Conservation (phyloP, 2,797 vertebrate species). For the Silurus lanzhouensis region DNA sequence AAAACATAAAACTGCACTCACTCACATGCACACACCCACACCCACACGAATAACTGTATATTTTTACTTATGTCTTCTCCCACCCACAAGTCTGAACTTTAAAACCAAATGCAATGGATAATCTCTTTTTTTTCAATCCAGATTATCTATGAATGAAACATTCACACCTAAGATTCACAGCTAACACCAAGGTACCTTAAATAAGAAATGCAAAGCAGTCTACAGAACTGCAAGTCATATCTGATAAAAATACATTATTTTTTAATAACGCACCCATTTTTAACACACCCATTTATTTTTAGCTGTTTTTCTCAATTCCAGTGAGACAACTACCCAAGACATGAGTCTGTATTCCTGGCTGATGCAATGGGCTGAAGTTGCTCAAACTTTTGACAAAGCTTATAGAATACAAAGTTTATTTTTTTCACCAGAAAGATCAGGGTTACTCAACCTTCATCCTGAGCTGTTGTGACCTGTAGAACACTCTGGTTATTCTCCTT, state of each 20-base stretch:
- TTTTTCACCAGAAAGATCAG: background rate
- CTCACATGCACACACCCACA: too few species aligned
- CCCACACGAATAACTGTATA: background rate
- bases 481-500: background rate
- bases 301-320: constrained; percentile 10
- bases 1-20: background rate
- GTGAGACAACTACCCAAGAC: background rate
- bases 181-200: background rate
- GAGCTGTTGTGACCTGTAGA: background rate
- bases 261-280: background rate
- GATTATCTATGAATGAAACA: constrained; percentile 28
- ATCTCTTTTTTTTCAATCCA: background rate
- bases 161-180: background rate
- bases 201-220: constrained; percentile 12
- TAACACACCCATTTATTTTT: background rate
- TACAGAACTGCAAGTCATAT: background rate
- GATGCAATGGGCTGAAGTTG: constrained; percentile 17
- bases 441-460: background rate
- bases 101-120: constrained; percentile 1
- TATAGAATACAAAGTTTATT: background rate
- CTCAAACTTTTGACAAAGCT: constrained; percentile 29
- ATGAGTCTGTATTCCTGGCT: constrained; percentile 3
- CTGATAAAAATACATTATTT: background rate
- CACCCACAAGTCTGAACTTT: constrained; percentile 20
- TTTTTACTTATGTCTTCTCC: constrained; percentile 17